Base-by-base conservation (phyloP, 2,113 vertebrate species). In the Solenodon paradoxus region DNA sequence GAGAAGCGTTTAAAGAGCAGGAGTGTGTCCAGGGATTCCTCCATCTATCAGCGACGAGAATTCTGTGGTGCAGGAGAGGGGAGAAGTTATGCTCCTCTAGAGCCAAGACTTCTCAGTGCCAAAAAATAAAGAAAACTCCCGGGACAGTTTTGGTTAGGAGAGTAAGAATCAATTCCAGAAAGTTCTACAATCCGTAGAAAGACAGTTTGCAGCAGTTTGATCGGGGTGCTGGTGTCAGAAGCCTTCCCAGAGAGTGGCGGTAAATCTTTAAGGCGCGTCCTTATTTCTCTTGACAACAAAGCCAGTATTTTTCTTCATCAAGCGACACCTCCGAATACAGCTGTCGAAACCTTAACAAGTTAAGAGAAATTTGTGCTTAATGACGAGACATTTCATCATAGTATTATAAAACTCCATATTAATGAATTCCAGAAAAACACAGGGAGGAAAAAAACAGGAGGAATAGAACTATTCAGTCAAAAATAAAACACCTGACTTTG, bases 351-450 rank as follows among this genome's bases (percentile, higher is more conserved):
- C 81, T 64, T 88, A 68, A 85, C 28, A 90, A 64, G 45, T 64
- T 57, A 61, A 96, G 90, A 90, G 63, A 84, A 95, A 88, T 96
- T 92, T 92, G 4, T 71, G 53, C 77, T 84, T 92, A 92, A 63
- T 94, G 63, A 96, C 32, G 57, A 93, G 51, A 92, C 74, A 94
- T 91, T 87, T 95, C 51, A 92, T 85, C 84, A 94, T 95, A 69
- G 85, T 92, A 88, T 96, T 96, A 66, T 80, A 92, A 96, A 96
- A 95, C 51, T 86, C 59, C 22, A 57, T 88, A 90, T 96, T 92
- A 92, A 92, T 96, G 93, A 83, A 93, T 77, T 69, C 79, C 72
- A 83, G 51, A 81, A 51, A 74, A 89, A 92, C 85, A 84, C 22
- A 91, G 2, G 7, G 9, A 87, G 77, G 72, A 87, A 64, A 22